phyloP scores from a whole-genome alignment of 2,888 invertebrate genomes.

The Nycteola revayana region DNA sequence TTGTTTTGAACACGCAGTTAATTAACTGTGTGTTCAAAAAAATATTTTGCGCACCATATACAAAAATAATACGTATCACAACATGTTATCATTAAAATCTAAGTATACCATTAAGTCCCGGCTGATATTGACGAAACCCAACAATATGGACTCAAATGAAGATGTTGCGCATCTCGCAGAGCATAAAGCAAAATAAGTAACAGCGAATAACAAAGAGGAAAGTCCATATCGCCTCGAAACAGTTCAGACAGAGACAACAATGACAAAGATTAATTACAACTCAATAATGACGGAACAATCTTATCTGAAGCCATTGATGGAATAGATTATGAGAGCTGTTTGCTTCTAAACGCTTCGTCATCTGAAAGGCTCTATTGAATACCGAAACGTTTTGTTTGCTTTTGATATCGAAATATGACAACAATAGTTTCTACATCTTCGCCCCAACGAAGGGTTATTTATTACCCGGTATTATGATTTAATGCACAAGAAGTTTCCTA shows the following conservation, averaged over 20 bases:
- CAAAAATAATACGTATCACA: no score
- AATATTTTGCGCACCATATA: no score
- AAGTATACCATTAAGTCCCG: no score
- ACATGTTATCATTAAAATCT: no score
- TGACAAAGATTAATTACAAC: constrained; percentile 71
- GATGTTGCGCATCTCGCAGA: constrained; percentile 27
- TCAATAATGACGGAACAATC: constrained; percentile 63
- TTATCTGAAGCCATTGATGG: constrained; percentile 59
- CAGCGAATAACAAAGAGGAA: constrained; percentile 38
- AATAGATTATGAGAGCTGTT: constrained; percentile 51
- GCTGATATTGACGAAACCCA: constrained; percentile 4
- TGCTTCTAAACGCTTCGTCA: constrained; percentile 44
- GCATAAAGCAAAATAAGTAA: constrained; percentile 35
- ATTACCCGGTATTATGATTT: constrained; percentile 27
- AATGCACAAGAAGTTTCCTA: constrained; percentile 17
- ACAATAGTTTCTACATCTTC: constrained; percentile 30
- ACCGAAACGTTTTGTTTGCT: constrained; percentile 26
- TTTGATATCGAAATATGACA: constrained; percentile 25
- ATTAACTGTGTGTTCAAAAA: no score
- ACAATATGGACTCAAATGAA: constrained; percentile 16
- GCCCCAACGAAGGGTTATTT: constrained; percentile 24
- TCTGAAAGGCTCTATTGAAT: constrained; percentile 37
- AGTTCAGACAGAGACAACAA: constrained; percentile 59
- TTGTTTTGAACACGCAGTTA: no score
- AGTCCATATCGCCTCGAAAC: constrained; percentile 41